Evolutionary conservation across 2,113 vertebrate genomes (phyloP).

Genomic region (Nerophis lumbriciformis): DNA sequence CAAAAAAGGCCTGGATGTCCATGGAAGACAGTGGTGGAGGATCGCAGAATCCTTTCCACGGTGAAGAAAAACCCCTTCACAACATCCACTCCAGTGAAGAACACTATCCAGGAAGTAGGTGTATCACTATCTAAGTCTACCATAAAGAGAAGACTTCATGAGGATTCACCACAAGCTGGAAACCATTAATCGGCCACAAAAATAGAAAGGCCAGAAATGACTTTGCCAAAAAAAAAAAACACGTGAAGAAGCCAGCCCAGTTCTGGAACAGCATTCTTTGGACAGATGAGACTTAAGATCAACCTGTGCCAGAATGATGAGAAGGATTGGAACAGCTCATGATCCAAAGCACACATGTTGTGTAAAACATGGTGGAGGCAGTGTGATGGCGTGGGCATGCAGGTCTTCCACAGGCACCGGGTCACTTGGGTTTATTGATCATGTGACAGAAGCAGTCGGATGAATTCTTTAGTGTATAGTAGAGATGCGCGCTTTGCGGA

Average conservation of each 20-base stretch:
- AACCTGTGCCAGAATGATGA: background rate
- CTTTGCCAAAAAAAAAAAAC: background rate
- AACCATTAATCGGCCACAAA: background rate
- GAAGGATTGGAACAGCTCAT: background rate
- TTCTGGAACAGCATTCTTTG: slow-evolving; percentile 1
- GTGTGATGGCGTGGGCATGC: background rate
- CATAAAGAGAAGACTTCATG: background rate
- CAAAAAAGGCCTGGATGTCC: too few relatives aligned
- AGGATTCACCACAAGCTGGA: too few relatives aligned
- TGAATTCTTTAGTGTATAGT: background rate
- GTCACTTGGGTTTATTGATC: background rate
- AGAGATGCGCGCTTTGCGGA: too few relatives aligned
- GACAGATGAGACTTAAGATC: background rate
- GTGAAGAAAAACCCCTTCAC: background rate
- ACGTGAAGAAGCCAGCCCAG: background rate
- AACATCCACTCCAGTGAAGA: background rate
- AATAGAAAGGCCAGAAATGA: background rate
- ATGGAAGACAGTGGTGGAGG: background rate
- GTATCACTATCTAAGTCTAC: background rate
- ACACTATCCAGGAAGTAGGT: background rate
- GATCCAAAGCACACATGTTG: background rate
- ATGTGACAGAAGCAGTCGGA: slow-evolving; percentile 3
- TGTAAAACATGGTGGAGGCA: background rate
- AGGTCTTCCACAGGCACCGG: background rate
- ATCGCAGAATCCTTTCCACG: background rate